A percentile compares a stretch with the other conserved stretches of the same genome.
phyloP scores from a whole-genome alignment of 2,113 vertebrate species.

The Echinops telfairi region DNA sequence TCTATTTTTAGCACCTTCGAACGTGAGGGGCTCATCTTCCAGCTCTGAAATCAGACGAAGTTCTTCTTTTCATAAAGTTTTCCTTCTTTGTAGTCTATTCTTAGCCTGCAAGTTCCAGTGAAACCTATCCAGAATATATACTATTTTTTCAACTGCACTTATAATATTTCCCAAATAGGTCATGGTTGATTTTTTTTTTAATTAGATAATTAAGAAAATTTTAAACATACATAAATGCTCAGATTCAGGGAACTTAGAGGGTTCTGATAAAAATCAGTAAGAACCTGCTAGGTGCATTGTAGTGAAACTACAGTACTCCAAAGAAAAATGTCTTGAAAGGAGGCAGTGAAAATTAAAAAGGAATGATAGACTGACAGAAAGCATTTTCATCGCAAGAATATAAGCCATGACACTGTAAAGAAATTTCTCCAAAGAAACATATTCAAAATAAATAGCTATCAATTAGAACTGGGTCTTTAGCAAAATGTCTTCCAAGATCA shows the following conservation, averaged over 20 bases:
- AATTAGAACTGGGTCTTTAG: not conserved
- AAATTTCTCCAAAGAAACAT: not conserved
- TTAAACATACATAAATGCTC: not conserved
- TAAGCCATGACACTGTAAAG: not conserved
- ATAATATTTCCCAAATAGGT: not conserved
- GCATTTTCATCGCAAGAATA: not conserved
- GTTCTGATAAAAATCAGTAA: conserved; percentile 16
- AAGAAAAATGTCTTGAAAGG: conserved; percentile 23
- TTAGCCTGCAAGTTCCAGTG: too few relatives aligned
- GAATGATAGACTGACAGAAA: not conserved
- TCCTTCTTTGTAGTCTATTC: too few relatives aligned
- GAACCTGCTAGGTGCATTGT: not conserved
- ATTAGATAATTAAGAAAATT: not conserved
- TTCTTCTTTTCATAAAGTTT: too few relatives aligned
- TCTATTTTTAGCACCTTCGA: too few relatives aligned
- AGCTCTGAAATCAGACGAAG: too few relatives aligned
- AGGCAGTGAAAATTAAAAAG: not conserved
- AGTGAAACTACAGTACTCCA: not conserved
- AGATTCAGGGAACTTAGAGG: conserved; percentile 6
- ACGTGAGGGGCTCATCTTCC: too few relatives aligned
- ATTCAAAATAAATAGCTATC: not conserved
- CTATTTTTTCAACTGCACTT: not conserved
- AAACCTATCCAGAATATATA: not conserved
- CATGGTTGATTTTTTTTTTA: not conserved
- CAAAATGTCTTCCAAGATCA: not conserved